Percentiles rank a stretch among this genome's conserved stretches.
phyloP scores from a whole-genome alignment of 2,888 invertebrate genomes.

The Carterocephalus palaemon region DNA sequence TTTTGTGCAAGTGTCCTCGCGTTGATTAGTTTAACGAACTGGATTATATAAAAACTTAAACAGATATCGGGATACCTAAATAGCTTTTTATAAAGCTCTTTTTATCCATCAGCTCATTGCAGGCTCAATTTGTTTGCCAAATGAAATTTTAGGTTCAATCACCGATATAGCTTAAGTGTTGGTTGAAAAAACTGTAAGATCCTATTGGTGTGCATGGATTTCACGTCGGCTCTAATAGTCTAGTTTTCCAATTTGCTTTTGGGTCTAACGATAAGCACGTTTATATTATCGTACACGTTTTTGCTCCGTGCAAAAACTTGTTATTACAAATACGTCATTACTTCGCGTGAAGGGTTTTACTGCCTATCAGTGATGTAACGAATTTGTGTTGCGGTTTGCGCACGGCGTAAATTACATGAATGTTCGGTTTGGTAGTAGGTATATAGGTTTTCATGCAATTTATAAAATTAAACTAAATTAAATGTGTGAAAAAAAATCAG shows the following conservation, averaged over 20 bases:
- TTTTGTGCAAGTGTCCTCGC: slow-evolving; percentile 12
- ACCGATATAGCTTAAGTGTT: slow-evolving; percentile 15
- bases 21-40: slow-evolving; percentile 23
- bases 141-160: slow-evolving; percentile 25
- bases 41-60: slow-evolving; percentile 23
- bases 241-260: slow-evolving; percentile 22
- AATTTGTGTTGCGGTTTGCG: neutral
- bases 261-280: slow-evolving; percentile 13
- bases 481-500: too few relatives aligned
- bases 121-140: slow-evolving; percentile 25
- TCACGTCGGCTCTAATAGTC: slow-evolving; percentile 20
- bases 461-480: too few relatives aligned
- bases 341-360: slow-evolving; percentile 17
- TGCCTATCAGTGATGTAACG: slow-evolving; percentile 9
- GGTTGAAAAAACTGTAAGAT: slow-evolving; percentile 4
- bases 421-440: too few relatives aligned
- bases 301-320: slow-evolving; percentile 16
- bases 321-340: slow-evolving; percentile 16
- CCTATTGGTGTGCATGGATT: slow-evolving; percentile 6
- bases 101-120: slow-evolving; percentile 22
- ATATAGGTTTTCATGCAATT: too few relatives aligned
- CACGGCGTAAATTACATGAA: neutral
- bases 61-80: slow-evolving; percentile 24
- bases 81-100: slow-evolving; percentile 15
- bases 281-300: slow-evolving; percentile 18